Percentiles rank a stretch among this genome's conserved stretches.
Evolutionary conservation across 1,140 invertebrate genomes (phyloP).

Genomic region (Caenorhabditis brenneri): DNA sequence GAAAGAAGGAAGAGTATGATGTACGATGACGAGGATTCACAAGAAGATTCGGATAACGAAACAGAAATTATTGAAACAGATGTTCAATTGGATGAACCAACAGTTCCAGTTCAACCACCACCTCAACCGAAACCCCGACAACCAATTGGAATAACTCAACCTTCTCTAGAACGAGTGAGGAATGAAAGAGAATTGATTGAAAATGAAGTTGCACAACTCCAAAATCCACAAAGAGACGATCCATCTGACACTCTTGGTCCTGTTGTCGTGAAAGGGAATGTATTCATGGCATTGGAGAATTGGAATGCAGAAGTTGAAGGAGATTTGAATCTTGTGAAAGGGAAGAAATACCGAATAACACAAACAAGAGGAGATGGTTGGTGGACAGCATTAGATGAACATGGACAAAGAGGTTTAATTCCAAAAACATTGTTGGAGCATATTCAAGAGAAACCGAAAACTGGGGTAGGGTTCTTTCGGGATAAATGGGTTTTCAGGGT

Average conservation of each 20-base stretch:
- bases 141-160: constrained; percentile 15
- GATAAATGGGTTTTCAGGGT: too few relatives aligned
- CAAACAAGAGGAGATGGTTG: constrained; percentile 42
- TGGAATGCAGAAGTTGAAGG: constrained; percentile 12
- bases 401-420: constrained; percentile 44
- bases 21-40: background rate
- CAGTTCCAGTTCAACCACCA: background rate
- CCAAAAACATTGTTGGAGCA: constrained; percentile 46
- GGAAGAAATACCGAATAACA: background rate
- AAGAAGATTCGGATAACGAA: constrained; percentile 8
- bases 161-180: background rate
- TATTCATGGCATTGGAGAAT: constrained; percentile 35
- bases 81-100: background rate
- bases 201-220: background rate
- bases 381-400: constrained; percentile 44
- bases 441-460: constrained; percentile 14
- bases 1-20: background rate
- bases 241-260: background rate
- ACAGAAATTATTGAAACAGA: constrained; percentile 30
- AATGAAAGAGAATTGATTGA: background rate
- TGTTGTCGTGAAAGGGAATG: constrained; percentile 38
- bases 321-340: constrained; percentile 37
- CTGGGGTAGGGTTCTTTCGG: background rate
- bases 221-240: constrained; percentile 1
- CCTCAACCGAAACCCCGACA: background rate